Conservation (phyloP, 2,888 invertebrate species). For the Beris morrisii region DNA sequence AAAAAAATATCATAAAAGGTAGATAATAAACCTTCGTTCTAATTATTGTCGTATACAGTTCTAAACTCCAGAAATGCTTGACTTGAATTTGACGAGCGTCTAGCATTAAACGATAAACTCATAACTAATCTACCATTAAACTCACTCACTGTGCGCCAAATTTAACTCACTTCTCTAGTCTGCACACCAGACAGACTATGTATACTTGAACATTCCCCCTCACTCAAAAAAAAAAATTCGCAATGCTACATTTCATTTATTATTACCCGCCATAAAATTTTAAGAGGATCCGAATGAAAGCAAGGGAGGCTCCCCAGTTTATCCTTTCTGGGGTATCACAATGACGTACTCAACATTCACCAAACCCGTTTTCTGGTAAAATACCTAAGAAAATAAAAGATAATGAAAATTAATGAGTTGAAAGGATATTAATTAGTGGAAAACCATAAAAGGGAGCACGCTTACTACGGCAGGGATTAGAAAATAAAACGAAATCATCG, state of each 20-base stretch:
- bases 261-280: slow-evolving; percentile 29
- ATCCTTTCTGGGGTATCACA: slow-evolving; percentile 14
- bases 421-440: slow-evolving; percentile 35
- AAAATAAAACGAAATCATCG: slow-evolving; percentile 19
- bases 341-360: slow-evolving; percentile 30
- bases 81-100: slow-evolving; percentile 16
- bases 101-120: slow-evolving; percentile 13
- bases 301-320: slow-evolving; percentile 10
- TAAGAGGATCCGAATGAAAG: slow-evolving; percentile 16
- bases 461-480: not conserved
- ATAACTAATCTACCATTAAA: slow-evolving; percentile 28
- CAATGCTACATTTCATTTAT: slow-evolving; percentile 29
- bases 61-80: too few relatives aligned
- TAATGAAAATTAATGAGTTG: slow-evolving; percentile 35
- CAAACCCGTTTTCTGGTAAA: not conserved
- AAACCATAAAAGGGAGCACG: slow-evolving; percentile 24
- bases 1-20: too few relatives aligned
- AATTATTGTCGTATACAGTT: too few relatives aligned
- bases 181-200: not conserved
- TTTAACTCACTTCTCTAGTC: slow-evolving; percentile 17
- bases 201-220: not conserved
- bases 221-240: slow-evolving; percentile 16
- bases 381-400: slow-evolving; percentile 28
- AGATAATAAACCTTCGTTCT: too few relatives aligned
- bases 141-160: not conserved